Percentiles rank a stretch among this genome's conserved stretches.
These are phyloP conservation scores for Dipodomys stephensi DNA, from an alignment of 2,113 vertebrate genomes.

Conservation along the genomic window DNA sequence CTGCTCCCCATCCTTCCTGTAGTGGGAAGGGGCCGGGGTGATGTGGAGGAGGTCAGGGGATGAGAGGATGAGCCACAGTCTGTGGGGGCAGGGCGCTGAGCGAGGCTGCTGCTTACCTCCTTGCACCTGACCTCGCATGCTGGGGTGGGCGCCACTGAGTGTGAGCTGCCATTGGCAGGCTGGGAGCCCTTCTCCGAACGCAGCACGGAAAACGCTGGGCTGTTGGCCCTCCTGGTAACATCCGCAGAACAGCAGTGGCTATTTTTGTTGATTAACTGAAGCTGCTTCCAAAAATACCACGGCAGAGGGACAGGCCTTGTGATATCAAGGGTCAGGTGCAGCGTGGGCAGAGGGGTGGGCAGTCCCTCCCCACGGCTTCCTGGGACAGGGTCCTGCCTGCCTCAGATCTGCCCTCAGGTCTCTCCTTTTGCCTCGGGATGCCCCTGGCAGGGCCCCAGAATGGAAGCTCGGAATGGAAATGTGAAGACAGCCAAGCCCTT, in stretches of 20 bases:
- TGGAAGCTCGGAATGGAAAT: not conserved
- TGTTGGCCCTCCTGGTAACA: not conserved
- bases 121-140: not conserved
- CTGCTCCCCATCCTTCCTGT: not conserved
- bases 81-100: fast-evolving
- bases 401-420: not conserved
- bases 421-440: fast-evolving
- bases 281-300: not conserved
- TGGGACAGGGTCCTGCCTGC: not conserved
- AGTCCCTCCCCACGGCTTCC: not conserved
- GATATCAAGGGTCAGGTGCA: not conserved
- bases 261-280: not conserved
- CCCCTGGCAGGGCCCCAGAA: not conserved
- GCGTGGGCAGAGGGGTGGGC: not conserved
- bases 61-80: not conserved
- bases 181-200: not conserved
- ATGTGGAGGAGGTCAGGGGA: not conserved
- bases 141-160: too few relatives aligned
- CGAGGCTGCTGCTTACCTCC: not conserved
- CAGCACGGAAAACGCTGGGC: not conserved
- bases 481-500: not conserved
- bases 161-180: not conserved
- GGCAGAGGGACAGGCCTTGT: not conserved
- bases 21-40: not conserved
- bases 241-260: not conserved